Evolutionary conservation across 2,888 invertebrate species (phyloP).

Genomic region (Trachelus stipa): DNA sequence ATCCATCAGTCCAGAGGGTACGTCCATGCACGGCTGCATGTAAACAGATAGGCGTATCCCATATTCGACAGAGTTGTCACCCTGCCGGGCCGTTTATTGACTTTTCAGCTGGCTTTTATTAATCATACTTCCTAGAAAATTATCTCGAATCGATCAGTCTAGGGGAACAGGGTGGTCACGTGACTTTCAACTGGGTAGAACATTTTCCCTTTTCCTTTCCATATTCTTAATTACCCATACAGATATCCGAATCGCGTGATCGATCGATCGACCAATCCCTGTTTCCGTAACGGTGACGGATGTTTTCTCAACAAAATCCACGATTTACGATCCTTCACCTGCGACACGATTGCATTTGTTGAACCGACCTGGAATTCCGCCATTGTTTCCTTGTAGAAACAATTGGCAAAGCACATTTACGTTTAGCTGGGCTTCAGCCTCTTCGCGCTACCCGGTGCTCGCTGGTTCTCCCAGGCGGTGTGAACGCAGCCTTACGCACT

Average conservation of each 20-base stretch:
- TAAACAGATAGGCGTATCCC: background rate
- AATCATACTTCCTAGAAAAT: background rate
- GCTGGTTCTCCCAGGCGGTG: background rate
- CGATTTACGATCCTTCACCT: background rate
- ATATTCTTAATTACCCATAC: background rate
- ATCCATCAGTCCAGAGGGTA: background rate
- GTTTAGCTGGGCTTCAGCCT: conserved; percentile 29
- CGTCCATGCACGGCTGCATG: background rate
- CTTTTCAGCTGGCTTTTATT: conserved; percentile 50
- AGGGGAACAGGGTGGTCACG: background rate
- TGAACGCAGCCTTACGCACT: background rate
- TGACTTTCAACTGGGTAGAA: background rate
- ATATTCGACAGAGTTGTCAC: conserved; percentile 43
- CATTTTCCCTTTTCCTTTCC: background rate
- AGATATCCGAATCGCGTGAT: background rate
- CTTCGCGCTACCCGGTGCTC: conserved; percentile 24
- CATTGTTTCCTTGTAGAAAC: conserved; percentile 52
- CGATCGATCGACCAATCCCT: background rate
- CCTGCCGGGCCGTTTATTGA: conserved; percentile 44
- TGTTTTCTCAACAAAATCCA: background rate
- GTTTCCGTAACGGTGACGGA: background rate
- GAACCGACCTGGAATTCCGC: conserved; percentile 46
- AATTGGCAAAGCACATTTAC: conserved; percentile 23
- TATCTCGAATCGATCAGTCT: background rate
- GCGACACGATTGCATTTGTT: background rate